Conservation (phyloP, 2,888 invertebrate species). For the Ormyrus rosae region DNA sequence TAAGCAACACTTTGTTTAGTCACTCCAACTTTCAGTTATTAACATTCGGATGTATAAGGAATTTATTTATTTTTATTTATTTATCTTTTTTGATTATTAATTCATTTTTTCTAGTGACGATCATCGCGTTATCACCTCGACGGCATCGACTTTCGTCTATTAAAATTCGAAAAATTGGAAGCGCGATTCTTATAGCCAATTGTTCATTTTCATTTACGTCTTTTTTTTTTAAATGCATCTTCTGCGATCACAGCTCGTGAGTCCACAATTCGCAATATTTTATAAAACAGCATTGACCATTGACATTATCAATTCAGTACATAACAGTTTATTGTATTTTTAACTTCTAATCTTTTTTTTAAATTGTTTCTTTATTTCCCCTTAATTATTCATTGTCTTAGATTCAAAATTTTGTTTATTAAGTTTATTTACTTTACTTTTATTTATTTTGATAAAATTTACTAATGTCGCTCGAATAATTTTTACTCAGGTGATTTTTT, state of each 20-base stretch:
- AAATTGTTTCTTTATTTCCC: conserved; percentile 19
- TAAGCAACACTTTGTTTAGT: conserved; percentile 52
- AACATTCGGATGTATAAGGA: conserved; percentile 40
- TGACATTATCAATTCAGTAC: conserved; percentile 51
- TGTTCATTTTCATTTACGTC: conserved; percentile 9
- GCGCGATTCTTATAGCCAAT: conserved; percentile 55
- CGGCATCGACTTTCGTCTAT: conserved; percentile 31
- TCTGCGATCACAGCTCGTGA: conserved; percentile 53
- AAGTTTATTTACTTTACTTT: not conserved
- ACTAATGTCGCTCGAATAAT: conserved; percentile 23
- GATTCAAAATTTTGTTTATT: conserved; percentile 21
- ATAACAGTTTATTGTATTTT: conserved; percentile 48
- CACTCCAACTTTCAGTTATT: conserved; percentile 44
- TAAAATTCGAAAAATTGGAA: conserved; percentile 53
- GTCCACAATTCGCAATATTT: conserved; percentile 43
- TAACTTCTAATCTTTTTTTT: conserved; percentile 30
- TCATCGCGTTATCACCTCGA: conserved; percentile 17
- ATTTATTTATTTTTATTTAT: conserved; percentile 20
- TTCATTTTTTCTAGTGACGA: conserved; percentile 17
- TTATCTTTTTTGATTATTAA: conserved; percentile 37
- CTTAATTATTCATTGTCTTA: conserved; percentile 14
- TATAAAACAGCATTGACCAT: conserved; percentile 45
- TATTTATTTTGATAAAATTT: conserved; percentile 48
- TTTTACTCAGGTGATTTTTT: conserved; percentile 5
- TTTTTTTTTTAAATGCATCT: conserved; percentile 47